Base-by-base conservation (phyloP, 2,113 vertebrate species). In the Percopsis transmontana region DNA sequence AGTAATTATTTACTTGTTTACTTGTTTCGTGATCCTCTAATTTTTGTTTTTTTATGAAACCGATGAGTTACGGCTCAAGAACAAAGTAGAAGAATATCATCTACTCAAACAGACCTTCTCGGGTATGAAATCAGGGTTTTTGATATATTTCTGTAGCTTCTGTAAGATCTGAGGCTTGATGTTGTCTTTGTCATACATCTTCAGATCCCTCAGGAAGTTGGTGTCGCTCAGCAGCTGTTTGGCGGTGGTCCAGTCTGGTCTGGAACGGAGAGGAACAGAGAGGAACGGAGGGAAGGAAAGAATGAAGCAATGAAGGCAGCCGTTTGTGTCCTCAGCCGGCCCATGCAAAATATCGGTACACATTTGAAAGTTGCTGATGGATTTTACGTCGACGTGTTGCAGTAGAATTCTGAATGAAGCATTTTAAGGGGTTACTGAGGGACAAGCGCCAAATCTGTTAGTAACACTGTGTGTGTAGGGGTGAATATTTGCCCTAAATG, bases 171-270 rank as follows among this genome's bases (percentile, higher is more conserved):
- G 87, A 27, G 90, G 79, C 27, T 90, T 94, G 80, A 95, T 92
- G 77, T 95, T 95, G 79, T 94, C 91, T 86, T 95, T 93, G 76
- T 95, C 92, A 27, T 91, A 93, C 15, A 95, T 92, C 55, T 88
- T 88, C 75, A 94, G 88, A 44, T 88, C 91, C 86, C 68, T 91
- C 33, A 96, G 90, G 71, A 96, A 95, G 84, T 91, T 85, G 16
- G 91, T 87, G 48, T 95, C 94, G 18, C 92, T 90, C 27, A 95
- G 89, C 74, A 95, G 65, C 65, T 95, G 92, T 76, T 95, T 95
- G 76, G 94, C 93, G 69, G 91, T 76, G 38, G 87, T 33, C 94
- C 93, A 96, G 74, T 95, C 93, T 38, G 93, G 88, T 72, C 93
- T 96, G 81, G 58, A 60, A 67, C 19, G 63, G 50, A 73, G 79